These are phyloP conservation scores for Apamea anceps DNA, from an alignment of 2,888 invertebrate species.

Conservation along the genomic window DNA sequence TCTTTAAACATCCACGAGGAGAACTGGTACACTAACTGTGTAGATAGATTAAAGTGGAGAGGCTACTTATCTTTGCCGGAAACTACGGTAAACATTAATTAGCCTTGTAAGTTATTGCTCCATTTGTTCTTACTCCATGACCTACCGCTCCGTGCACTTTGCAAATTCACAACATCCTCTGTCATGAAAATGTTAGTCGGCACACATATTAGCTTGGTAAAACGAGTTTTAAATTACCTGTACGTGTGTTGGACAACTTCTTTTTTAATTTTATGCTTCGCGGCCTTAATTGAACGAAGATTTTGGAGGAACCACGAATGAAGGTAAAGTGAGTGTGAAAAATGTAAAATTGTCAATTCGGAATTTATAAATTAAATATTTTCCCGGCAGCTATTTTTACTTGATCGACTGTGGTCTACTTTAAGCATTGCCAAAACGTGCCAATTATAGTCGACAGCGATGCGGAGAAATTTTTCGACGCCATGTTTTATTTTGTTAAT, in stretches of 20 bases:
- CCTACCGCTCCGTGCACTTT: constrained; percentile 34
- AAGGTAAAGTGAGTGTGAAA: constrained; percentile 9
- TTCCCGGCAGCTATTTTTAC: neutral
- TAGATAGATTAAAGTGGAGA: constrained; percentile 8
- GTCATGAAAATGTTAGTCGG: constrained; percentile 34
- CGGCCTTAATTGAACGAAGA: constrained; percentile 43
- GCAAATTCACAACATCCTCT: constrained; percentile 53
- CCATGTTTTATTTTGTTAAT: neutral
- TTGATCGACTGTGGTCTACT: neutral
- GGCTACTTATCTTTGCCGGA: neutral
- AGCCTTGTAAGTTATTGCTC: constrained; percentile 16
- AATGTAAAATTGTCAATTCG: constrained; percentile 5
- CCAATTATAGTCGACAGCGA: neutral
- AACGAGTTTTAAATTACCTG: constrained; percentile 62
- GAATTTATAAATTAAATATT: neutral
- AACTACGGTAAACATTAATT: constrained; percentile 3
- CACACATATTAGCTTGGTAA: constrained; percentile 53
- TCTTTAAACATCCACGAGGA: too few relatives aligned
- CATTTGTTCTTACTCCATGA: constrained; percentile 33
- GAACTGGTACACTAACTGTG: neutral
- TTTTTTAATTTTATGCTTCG: constrained; percentile 50
- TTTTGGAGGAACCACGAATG: constrained; percentile 12
- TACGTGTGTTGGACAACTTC: constrained; percentile 40
- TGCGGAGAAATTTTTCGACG: neutral
- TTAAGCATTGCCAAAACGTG: neutral